Evolutionary conservation across 2,113 vertebrate genomes (phyloP).

Genomic region (Anarhynchus alexandrinus): DNA sequence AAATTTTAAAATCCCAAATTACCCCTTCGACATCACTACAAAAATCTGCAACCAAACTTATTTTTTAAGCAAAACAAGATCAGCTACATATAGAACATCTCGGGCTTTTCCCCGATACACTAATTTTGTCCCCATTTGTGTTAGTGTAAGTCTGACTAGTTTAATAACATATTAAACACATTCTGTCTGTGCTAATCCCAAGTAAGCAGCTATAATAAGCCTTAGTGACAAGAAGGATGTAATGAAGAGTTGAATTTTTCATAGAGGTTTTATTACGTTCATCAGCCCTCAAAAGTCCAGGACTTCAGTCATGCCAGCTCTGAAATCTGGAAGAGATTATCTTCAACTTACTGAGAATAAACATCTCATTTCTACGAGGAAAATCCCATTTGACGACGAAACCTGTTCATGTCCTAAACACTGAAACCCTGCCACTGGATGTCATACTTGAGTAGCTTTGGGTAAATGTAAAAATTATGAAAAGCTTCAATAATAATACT

Average conservation of each 20-base stretch:
- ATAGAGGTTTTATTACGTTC: constrained; percentile 38
- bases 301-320: neutral
- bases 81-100: neutral
- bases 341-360: neutral
- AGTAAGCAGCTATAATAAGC: constrained; percentile 27
- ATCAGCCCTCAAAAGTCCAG: constrained; percentile 17
- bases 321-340: constrained; percentile 40
- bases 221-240: constrained; percentile 49
- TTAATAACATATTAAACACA: constrained; percentile 43
- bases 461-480: neutral
- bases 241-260: constrained; percentile 54
- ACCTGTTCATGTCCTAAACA: neutral
- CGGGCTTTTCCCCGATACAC: neutral
- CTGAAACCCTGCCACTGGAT: constrained; percentile 41
- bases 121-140: too few relatives aligned
- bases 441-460: constrained; percentile 25
- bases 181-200: constrained; percentile 37
- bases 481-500: neutral
- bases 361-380: neutral
- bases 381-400: neutral
- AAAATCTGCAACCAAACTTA: neutral
- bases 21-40: neutral
- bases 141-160: neutral
- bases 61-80: neutral
- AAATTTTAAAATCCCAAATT: constrained; percentile 40